Base-by-base conservation (phyloP, 1,140 invertebrate species). In the Drosophila lini region DNA sequence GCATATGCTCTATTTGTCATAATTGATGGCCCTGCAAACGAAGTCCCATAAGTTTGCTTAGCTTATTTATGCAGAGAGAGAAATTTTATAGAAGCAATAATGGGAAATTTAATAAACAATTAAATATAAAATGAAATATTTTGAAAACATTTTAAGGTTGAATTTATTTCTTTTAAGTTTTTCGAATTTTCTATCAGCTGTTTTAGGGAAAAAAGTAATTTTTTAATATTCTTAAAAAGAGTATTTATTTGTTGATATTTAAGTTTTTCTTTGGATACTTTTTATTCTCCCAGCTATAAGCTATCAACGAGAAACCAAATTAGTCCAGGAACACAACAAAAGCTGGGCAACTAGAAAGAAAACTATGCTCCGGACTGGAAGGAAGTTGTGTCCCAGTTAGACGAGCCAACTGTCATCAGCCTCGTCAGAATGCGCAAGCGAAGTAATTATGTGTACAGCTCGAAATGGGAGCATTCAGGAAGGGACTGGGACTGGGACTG, bases 301-400 rank as follows among this genome's bases (percentile, higher is more conserved):
- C 28, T n/a, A 11, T 42, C 61, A 64, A 34, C 61, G 38, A 31
- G 53, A 36, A 40, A 47, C 55, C 31, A 84, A 84, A 83, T 83
- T 84, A 84, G 80, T 84, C 74, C 80, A 76, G 75, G 80, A 71
- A 48, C 70, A 79, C 55, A 58, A 56, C 41, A 74, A 78, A 64
- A 56, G 57, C 53, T 52, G 56, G 38, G 38, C 56, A 67, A 34
- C 64, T 22, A 56, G 41, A 73, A 38, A 41, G 36, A 56, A 13
- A 74, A 41, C 34, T 16, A 34, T 53, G 73, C 42, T 19, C 55
- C 64, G 55, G 56, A 55, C 41, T 73, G 71, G 74, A 81, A 80
- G 83, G 83, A 86, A 86, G 83, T 77, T 76, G 53, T 89, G 83
- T 78, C 76, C 84, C 84, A 88, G 83, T 88, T 88, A 88, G 80